These are phyloP conservation scores for Lepus oiostolus DNA, from an alignment of 2,797 vertebrate genomes.

Conservation along the genomic window DNA sequence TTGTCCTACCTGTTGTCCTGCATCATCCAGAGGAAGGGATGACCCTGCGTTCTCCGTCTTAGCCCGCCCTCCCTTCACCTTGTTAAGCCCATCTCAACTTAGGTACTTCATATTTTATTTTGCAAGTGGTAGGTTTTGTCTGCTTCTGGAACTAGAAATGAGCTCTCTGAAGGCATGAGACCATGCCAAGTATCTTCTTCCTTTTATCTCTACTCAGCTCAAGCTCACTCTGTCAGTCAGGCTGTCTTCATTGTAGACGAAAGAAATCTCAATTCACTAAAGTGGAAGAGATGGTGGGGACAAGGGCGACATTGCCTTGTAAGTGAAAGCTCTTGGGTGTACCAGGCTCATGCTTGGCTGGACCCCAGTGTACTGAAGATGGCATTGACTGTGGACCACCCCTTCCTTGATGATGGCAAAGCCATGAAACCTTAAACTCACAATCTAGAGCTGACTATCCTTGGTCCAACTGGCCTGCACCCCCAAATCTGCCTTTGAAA, in stretches of 20 bases:
- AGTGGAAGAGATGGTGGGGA: background rate
- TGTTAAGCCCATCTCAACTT: background rate
- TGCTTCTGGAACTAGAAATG: background rate
- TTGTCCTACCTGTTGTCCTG: background rate
- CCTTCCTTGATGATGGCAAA: background rate
- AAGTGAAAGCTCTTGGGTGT: background rate
- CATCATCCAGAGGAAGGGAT: background rate
- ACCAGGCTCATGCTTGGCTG: background rate
- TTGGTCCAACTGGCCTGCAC: background rate
- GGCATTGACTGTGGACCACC: background rate
- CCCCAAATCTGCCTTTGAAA: background rate
- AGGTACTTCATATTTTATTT: background rate
- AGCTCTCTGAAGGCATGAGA: background rate
- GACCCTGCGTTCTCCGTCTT: background rate
- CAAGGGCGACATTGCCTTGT: too few species aligned
- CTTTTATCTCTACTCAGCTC: background rate
- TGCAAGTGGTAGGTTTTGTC: background rate
- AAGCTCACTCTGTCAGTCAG: background rate
- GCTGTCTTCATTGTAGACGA: background rate
- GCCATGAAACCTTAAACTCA: background rate
- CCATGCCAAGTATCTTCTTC: background rate
- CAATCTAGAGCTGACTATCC: background rate
- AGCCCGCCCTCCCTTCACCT: background rate
- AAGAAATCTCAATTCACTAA: background rate
- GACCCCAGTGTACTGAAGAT: background rate